Evolutionary conservation across 92 coral and sea anemone genomes (phyloP), one percentile per base, ranked within the genome.

Genomic region (Parazoanthus darwini): DNA sequence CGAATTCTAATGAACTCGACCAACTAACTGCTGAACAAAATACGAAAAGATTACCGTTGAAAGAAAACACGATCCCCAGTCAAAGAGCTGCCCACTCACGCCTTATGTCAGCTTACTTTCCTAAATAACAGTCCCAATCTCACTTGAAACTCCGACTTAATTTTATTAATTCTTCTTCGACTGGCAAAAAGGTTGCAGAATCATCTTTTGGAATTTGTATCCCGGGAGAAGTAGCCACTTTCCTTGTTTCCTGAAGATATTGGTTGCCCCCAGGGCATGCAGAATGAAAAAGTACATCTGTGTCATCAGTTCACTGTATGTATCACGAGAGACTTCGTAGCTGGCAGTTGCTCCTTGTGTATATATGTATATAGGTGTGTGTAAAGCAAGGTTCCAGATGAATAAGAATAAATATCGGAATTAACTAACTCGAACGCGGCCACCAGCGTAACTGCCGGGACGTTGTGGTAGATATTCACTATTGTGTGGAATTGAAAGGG

Each of bases 91-190:
- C 89, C 5, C 92, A 85, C 39, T 85, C 94, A 73, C 99, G 98
- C 11, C 92, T 96, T 16, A 95, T 96, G 99, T 96, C 99, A 39
- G 96, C 99, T 23, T 96, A 96, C 73, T 96, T 96, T 75, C 98
- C 98, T 13, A 78, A 85, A 46, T 70, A 72, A 71, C 44, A 15
- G 42, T 8, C 25, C 54, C 29, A 50, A 51, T 51, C 3, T 48
- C 10, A 48, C 51, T 6, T 20, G 25, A 23, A 23, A 23, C 26
- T 20, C 26, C 1, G 70, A 63, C 70, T 63, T 63, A 4, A 22
- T 22, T 63, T 63, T 63, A 63, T 22, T 18, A 58, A 39, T 58
- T 58, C 10, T 11, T 58, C 22, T 58, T 22, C 20, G 4, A 58
- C 18, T 58, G 22, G 66, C 66, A 58, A 58, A 58, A 58, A 63